Percentiles rank a stretch among this genome's conserved stretches.
Conservation (phyloP, 2,888 invertebrate genomes). For the Lymantria monacha region DNA sequence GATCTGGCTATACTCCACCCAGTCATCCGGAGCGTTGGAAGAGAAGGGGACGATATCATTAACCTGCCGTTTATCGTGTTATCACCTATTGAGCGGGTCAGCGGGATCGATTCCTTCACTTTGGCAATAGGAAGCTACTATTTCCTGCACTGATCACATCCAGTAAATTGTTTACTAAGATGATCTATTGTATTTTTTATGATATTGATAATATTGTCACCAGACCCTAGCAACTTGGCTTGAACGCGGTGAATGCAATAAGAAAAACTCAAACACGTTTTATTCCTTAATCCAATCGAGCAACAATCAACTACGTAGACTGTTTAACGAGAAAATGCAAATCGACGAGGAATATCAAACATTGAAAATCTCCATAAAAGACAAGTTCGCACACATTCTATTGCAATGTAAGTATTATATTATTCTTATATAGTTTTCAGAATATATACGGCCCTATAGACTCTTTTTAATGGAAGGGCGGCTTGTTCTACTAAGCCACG, state of each 20-base stretch:
- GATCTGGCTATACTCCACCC: too few species aligned
- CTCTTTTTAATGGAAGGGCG: neutral
- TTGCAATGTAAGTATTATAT: conserved; percentile 91
- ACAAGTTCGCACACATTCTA: conserved; percentile 91
- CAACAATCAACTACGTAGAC: conserved; percentile 94
- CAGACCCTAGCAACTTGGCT: conserved; percentile 93
- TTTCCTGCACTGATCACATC: too few species aligned
- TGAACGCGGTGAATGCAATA: conserved; percentile 95
- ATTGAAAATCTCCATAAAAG: conserved; percentile 89
- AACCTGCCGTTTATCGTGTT: too few species aligned
- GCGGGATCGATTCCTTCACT: too few species aligned
- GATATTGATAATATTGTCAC: conserved; percentile 20
- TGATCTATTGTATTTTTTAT: too few species aligned
- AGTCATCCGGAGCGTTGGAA: too few species aligned
- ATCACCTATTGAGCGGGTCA: too few species aligned
- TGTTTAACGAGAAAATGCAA: conserved; percentile 91
- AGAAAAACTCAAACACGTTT: conserved; percentile 93
- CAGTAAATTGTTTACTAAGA: too few species aligned
- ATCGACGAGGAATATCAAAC: conserved; percentile 93
- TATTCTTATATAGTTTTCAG: neutral
- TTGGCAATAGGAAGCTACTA: too few species aligned
- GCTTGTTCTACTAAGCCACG: too few species aligned
- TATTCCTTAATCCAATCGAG: conserved; percentile 97
- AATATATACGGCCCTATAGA: neutral
- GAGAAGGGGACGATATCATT: too few species aligned